A percentile compares a stretch with the other conserved stretches of the same genome.
Evolutionary conservation across 2,888 invertebrate genomes (phyloP).

Genomic region (Lamellibrachia columna): DNA sequence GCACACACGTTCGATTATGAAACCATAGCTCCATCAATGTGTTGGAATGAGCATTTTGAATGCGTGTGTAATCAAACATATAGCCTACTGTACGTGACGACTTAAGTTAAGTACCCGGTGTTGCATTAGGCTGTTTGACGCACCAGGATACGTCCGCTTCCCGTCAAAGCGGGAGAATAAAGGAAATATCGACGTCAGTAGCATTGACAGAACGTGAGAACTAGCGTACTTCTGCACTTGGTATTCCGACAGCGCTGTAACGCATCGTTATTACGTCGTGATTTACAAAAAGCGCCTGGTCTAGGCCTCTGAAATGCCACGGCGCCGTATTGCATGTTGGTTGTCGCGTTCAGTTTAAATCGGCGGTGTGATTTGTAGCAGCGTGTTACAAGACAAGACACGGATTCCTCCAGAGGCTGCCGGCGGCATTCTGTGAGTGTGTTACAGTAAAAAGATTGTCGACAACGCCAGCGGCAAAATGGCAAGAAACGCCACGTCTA

Average conservation of each 20-base stretch:
- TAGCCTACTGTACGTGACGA: not conserved
- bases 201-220: not conserved
- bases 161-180: not conserved
- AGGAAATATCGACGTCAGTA: not conserved
- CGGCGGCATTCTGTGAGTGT: not conserved
- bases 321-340: not conserved
- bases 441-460: not conserved
- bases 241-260: not conserved
- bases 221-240: not conserved
- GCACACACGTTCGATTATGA: too few species aligned
- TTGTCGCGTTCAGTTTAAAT: not conserved
- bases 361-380: not conserved
- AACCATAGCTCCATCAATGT: too few species aligned
- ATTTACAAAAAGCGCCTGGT: not conserved
- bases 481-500: not conserved
- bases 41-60: too few species aligned
- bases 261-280: not conserved
- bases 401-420: not conserved
- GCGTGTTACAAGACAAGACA: not conserved
- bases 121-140: not conserved
- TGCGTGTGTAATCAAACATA: not conserved
- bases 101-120: not conserved
- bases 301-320: not conserved
- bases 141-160: not conserved
- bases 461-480: not conserved